phyloP scores from a whole-genome alignment of 2,113 vertebrate species.

The Glaucomys volans region DNA sequence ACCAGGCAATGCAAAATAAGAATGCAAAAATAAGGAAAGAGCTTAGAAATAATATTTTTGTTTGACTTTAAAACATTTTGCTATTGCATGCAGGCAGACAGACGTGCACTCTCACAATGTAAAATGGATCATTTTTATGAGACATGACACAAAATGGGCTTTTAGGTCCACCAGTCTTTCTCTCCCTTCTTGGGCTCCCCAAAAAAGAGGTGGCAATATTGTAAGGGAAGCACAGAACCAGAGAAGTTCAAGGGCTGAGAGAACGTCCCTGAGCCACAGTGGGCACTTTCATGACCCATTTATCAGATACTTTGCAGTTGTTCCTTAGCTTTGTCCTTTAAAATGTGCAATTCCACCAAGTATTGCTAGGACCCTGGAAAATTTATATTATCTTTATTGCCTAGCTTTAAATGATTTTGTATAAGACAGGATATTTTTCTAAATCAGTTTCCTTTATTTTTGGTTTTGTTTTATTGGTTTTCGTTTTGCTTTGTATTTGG shows the following conservation, averaged over 20 bases:
- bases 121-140: slow-evolving; percentile 20
- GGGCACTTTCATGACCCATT: slow-evolving; percentile 42
- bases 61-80: background rate
- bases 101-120: background rate
- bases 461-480: background rate
- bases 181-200: background rate
- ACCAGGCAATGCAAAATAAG: background rate
- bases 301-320: background rate
- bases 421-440: background rate
- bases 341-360: slow-evolving; percentile 59
- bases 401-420: slow-evolving; percentile 56
- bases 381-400: slow-evolving; percentile 44
- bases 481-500: background rate
- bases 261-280: background rate
- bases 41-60: background rate
- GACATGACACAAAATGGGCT: background rate
- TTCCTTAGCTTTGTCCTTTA: slow-evolving; percentile 59
- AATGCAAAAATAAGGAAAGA: background rate
- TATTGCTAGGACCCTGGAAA: slow-evolving; percentile 32
- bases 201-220: background rate
- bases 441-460: slow-evolving; percentile 38
- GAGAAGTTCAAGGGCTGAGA: slow-evolving; percentile 6
- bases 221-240: slow-evolving; percentile 28
- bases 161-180: background rate
- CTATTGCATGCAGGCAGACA: background rate